Base-by-base conservation (phyloP, 2,888 invertebrate species). In the Eristalinus sepulchralis region DNA sequence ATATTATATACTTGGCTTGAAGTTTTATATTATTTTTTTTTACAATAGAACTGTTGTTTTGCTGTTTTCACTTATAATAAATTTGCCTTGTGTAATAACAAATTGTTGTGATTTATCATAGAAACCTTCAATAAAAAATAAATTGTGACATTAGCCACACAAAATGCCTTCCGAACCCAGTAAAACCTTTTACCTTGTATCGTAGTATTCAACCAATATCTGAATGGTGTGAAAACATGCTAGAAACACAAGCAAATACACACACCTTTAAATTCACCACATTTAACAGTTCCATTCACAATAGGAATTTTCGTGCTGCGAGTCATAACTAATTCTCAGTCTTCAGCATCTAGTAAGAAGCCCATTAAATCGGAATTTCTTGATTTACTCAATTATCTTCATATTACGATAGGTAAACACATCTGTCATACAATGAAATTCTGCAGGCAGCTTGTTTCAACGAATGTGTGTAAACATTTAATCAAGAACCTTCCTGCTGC, bases 391-490 rank as follows among this genome's bases (percentile, higher is more conserved):
- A 39, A n/a, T 39, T 39, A n/a, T 39, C 6, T n/a, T 17, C 8
- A 17, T 17, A 17, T 47, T 47, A 47, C 17, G 5, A 17, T 17
- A 47, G 8, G 5, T 8, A 47, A 47, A 17, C 17, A 47, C 47
- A 47, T 17, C 47, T 47, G 47, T 47, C 47, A 47, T 17, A 8
- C 47, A 6, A 47, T 4, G 17, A 55, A 55, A 57, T 17, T 57
- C 27, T n/a, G 47, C 55, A 36, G 63, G 55, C 62, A 63, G 13
- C 17, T 63, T 33, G 31, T 13, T 6, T 10, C 9, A 4, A n/a
- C 55, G 66, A 79, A 79, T 34, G 66, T 60, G 34, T n/a, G 24
- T 17, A 67, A 24, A 60, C 47, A 57, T 33, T 36, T 57, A 9
- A n/a, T 8, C 8, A 47, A 22, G 13, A 36, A 27, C 8, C 17